Percentiles rank a stretch among this genome's conserved stretches.
phyloP scores from a whole-genome alignment of 2,113 vertebrate species.

The Scytalopus superciliaris region DNA sequence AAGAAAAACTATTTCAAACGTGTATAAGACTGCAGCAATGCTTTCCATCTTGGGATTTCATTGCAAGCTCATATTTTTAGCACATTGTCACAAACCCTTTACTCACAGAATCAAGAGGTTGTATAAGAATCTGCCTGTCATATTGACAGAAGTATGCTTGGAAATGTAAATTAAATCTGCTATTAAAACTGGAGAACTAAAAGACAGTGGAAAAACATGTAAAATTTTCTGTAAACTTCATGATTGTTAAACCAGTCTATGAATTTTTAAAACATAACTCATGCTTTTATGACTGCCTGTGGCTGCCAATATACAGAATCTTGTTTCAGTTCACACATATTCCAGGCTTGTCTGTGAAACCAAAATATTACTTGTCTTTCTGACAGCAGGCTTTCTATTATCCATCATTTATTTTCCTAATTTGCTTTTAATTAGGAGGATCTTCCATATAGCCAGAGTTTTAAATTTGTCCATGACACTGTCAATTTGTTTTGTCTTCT shows the following conservation, averaged over 20 bases:
- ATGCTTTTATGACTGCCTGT: not conserved
- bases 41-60: slow-evolving; percentile 33
- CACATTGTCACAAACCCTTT: not conserved
- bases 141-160: not conserved
- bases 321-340: not conserved
- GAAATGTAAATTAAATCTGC: not conserved
- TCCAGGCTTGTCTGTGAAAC: not conserved
- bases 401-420: not conserved
- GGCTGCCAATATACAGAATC: not conserved
- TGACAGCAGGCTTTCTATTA: not conserved
- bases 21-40: not conserved
- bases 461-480: not conserved
- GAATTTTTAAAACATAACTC: not conserved
- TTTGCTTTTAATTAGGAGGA: not conserved
- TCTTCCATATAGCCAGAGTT: not conserved
- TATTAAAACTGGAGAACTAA: not conserved
- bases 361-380: not conserved
- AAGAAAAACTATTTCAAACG: slow-evolving; percentile 7
- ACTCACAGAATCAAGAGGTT: not conserved
- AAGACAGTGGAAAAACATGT: not conserved
- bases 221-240: not conserved
- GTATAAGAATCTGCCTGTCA: not conserved
- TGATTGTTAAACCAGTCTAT: not conserved
- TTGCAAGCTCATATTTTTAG: not conserved
- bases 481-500: not conserved